Evolutionary conservation across 2,797 vertebrate species (phyloP).

Genomic region (Nannoperca obscura): DNA sequence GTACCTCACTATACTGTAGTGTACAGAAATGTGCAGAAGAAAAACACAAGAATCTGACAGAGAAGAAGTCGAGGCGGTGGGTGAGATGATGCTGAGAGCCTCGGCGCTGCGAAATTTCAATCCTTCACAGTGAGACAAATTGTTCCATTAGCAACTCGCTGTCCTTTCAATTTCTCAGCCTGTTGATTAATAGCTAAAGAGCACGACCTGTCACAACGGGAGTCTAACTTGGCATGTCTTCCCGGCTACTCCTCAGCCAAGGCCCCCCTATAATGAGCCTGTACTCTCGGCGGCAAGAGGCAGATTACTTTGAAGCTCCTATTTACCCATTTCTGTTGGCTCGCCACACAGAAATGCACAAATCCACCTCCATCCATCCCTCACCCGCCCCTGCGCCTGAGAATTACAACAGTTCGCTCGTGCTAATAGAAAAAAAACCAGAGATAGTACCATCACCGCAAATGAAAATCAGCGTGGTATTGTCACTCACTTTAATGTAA

Average conservation of each 20-base stretch:
- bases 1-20: background rate
- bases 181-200: constrained; percentile 78
- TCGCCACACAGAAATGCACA: constrained; percentile 37
- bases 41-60: constrained; percentile 33
- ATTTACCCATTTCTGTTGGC: constrained; percentile 60
- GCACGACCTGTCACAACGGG: constrained; percentile 68
- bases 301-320: constrained; percentile 70
- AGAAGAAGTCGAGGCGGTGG: constrained; percentile 20
- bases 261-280: constrained; percentile 55
- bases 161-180: constrained; percentile 73
- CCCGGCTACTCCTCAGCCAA: constrained; percentile 48
- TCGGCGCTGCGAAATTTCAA: constrained; percentile 48
- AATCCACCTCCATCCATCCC: constrained; percentile 23
- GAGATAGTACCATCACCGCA: constrained; percentile 33
- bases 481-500: constrained; percentile 63
- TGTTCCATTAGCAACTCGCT: constrained; percentile 68
- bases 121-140: constrained; percentile 74
- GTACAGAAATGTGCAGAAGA: background rate
- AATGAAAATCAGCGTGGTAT: constrained; percentile 59
- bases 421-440: constrained; percentile 55
- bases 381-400: background rate
- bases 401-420: constrained; percentile 47
- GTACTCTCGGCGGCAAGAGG: constrained; percentile 34
- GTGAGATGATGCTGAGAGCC: constrained; percentile 49
- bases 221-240: constrained; percentile 65